Base-by-base conservation (phyloP, 1,140 invertebrate species). In the Paracyclopina nana region DNA sequence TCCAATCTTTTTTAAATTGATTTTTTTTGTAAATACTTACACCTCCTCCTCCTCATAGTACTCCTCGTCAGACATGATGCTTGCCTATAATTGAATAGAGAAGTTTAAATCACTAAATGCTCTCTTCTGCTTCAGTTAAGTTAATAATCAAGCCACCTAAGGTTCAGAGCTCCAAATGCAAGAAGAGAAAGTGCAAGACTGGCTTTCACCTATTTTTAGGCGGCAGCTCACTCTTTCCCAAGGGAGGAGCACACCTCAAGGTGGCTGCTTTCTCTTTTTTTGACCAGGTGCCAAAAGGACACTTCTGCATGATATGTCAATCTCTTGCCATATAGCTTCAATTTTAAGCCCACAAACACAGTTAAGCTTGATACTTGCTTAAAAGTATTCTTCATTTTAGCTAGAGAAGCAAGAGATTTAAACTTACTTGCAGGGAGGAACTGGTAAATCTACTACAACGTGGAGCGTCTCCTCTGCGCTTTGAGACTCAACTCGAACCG, bases 21-120 rank as follows among this genome's bases (percentile, higher is more conserved):
- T 38, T 38, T 38, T 4, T 16, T 16, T 38, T 3, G 34, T 38
- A n/a, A n/a, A n/a, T 38, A 52, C 50, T 52, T 45, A 52, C 50
- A 52, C 50, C 40, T 52, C 50, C 50, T 52, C 50, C 38, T 52
- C 50, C 31, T 52, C 50, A 44, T 52, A 52, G 27, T 52, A 52
- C 43, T 52, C 50, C 40, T 52, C 50, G 50, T 52, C 50, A 44
- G 50, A 52, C 50, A 52, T 52, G 22, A 14, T 52, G 50, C n/a
- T 18, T 14, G 29, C 30, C 22, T 38, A 27, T 24, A 31, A 42
- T 42, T 22, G 44, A 9, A 46, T 14, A 31, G 29, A 31, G 29
- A 14, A 31, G 29, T 31, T 31, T 31, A 31, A 31, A 31, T 9
- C 14, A 31, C 14, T 31, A 14, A 31, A 9, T 31, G 29, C 14